Evolutionary conservation across 2,888 invertebrate species (phyloP), one percentile per base, ranked within the genome.

Genomic region (Stenolophus ochropezus): DNA sequence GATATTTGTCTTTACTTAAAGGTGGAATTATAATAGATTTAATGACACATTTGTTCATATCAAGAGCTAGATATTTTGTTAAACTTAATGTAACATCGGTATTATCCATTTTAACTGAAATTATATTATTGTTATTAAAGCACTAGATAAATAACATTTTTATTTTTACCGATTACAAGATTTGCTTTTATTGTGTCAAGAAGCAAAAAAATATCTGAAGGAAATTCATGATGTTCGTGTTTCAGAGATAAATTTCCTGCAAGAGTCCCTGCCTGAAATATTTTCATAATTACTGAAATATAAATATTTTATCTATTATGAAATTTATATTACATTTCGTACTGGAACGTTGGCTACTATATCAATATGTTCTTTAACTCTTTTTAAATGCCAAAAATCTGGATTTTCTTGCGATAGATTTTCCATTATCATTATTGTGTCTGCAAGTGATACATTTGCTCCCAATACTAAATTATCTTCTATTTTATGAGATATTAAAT

Each of bases 171-270:
- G 82, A 87, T 85, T 4, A 85, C 84, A 89, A 93, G 85, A 21
- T 88, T 87, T 0, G 93, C 93, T 58, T 91, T 91, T 11, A 92
- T 91, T 0, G 93, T 92, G 87, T 91, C 92, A 11, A 94, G 85
- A 4, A 94, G 88, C 1, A 94, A 85, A 85, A 93, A 95, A 6
- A 96, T 86, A 86, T 96, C 96, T 0, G 96, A 96, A 0, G 93
- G 93, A 86, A 96, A 96, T 51, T 94, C 93, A 0, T 89, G 90
- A 85, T 94, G 91, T 18, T 89, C 86, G 85, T 94, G 92, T 86
- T 96, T 96, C 84, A 94, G 89, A 88, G 91, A 91, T 73, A 93
- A 86, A 86, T 95, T 95, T n/a, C 95, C 95, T 79, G 93, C 95
- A 82, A 95, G 89, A 0, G 93, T 93, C 21, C 94, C 95, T 83